These are phyloP conservation scores for Stichopus horrens DNA, from an alignment of 53 echinoderm and acorn worm genomes.

Conservation along the genomic window DNA sequence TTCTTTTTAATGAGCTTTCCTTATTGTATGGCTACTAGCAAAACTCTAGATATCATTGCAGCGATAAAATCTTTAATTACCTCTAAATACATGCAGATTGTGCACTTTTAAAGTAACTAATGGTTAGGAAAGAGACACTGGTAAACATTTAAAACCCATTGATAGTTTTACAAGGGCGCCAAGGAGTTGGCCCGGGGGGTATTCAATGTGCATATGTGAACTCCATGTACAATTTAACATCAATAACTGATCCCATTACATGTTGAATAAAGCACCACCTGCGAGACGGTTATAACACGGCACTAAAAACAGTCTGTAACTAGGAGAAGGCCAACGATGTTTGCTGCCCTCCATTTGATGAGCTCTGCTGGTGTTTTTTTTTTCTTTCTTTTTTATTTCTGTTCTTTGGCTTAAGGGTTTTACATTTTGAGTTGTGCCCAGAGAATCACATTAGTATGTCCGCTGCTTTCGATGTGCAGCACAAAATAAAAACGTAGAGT, in stretches of 20 bases:
- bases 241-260: constrained; percentile 1
- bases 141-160: constrained; percentile 17
- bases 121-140: background rate
- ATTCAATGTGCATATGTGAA: constrained; percentile 45
- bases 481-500: too few species aligned
- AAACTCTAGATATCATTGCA: constrained; percentile 25
- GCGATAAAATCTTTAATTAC: constrained; percentile 17
- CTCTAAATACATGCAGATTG: constrained; percentile 15
- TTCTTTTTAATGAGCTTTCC: constrained; percentile 29
- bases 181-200: constrained; percentile 13
- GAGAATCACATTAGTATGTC: too few species aligned
- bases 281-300: background rate
- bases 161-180: constrained; percentile 32
- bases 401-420: too few species aligned
- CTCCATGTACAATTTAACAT: constrained; percentile 39
- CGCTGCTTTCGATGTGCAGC: too few species aligned
- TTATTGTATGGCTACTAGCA: constrained; percentile 34
- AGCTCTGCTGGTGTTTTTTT: too few species aligned
- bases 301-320: too few species aligned
- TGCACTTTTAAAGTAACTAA: constrained; percentile 7
- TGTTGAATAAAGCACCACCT: background rate
- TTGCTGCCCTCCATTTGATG: too few species aligned
- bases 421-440: too few species aligned
- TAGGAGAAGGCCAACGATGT: too few species aligned
- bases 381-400: too few species aligned